These are phyloP conservation scores for Lepidocyrtoides sp. DNA, from an alignment of 2,888 invertebrate species.

Conservation along the genomic window DNA sequence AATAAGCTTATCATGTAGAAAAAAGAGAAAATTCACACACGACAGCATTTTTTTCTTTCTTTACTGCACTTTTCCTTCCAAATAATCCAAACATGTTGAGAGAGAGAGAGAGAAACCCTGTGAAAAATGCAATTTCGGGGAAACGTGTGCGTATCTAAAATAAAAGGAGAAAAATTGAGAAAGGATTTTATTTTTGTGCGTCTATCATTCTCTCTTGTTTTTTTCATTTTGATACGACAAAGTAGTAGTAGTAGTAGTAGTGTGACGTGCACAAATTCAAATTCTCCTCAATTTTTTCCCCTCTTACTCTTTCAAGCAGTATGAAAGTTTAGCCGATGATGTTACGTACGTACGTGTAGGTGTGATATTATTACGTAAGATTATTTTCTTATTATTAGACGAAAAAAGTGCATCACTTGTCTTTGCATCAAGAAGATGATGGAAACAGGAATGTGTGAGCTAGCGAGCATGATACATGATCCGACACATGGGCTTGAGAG, in stretches of 20 bases:
- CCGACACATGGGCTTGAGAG: no score
- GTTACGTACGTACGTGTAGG: no score
- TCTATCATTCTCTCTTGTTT: no score
- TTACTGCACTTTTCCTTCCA: background rate
- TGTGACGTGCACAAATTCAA: conserved; percentile 27
- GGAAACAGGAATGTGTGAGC: no score
- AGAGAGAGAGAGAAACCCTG: background rate
- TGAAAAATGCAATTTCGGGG: background rate
- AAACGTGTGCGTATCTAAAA: background rate
- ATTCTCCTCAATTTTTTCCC: no score
- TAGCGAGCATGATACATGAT: conserved; percentile 53
- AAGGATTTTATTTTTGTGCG: background rate
- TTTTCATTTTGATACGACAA: background rate
- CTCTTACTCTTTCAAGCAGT: no score
- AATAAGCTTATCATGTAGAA: background rate
- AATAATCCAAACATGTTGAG: no score
- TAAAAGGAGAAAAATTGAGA: conserved; percentile 1
- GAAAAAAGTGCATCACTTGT: conserved; percentile 46
- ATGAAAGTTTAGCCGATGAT: background rate
- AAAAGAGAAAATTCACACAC: background rate
- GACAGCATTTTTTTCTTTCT: background rate
- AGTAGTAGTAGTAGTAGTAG: no score
- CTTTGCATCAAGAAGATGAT: background rate
- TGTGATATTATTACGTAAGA: no score
- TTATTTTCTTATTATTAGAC: no score